Evolutionary conservation across 2,113 vertebrate genomes (phyloP), one percentile per base, ranked within the genome.

Genomic region (Thunnus maccoyii): DNA sequence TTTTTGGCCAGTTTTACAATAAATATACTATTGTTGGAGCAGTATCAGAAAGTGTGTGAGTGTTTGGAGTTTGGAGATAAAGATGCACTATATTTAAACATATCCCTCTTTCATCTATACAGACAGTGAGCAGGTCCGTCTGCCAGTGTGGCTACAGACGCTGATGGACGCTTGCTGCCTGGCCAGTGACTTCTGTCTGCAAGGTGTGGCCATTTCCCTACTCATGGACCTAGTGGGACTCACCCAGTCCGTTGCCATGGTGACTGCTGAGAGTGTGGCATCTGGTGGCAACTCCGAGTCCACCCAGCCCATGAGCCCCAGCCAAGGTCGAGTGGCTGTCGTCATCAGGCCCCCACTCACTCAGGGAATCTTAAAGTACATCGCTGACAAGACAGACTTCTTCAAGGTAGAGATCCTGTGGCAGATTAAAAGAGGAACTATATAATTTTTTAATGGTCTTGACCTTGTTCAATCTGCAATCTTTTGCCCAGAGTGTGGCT

Each of bases 291-390:
- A 89, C 65, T 78, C 96, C 6, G 97, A 99, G 75, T 83, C 96
- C 10, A 25, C 93, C 46, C 98, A 97, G 61, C 94, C 97, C 56
- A 95, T 98, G 89, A 99, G 97, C 86, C 97, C 97, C 66, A 99
- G 96, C 91, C 98, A 99, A 91, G 98, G 98, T 58, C 96, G 98
- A 72, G 98, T 99, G 44, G 96, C 98, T 16, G 98, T 99, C 1
- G 96, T 99, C 88, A 99, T 99, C 90, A 96, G 97, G 84, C 98
- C 98, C 7, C 97, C 98, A 13, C 97, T 99, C 80, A 98, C 97
- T 62, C 96, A 97, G 85, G 97, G 97, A 86, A 99, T 99, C 86
- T 95, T 99, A 62, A 96, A 96, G 87, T 96, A 97, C 17, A 98
- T 99, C 64, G 97, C 97, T 68, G 97, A 99, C 89, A 98, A 97